Base-by-base conservation (phyloP, 2,888 invertebrate genomes). In the Rhamphomyia laevipes region DNA sequence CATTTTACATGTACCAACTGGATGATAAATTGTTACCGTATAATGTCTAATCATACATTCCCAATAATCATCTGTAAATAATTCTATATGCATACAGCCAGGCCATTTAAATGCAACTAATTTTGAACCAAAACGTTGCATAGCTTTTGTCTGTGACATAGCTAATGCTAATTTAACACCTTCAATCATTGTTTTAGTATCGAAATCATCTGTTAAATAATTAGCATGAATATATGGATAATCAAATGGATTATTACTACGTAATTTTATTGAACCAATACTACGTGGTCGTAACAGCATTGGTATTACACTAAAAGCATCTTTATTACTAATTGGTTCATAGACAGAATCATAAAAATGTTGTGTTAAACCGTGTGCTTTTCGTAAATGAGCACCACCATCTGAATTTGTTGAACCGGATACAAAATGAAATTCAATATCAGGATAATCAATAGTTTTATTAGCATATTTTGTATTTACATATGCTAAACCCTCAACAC, bases 171-270 rank as follows among this genome's bases (percentile, higher is more conserved):
- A 84, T 68, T 91, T 92, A 0, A 85, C 87, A 0, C 91, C 91
- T 70, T 91, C 91, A 0, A 91, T 74, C 38, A 92, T 67, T 0
- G 83, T 84, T 53, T 83, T 83, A 54, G 87, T 74, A 58, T 96
- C 96, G 53, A 79, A 73, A 17, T 86, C 80, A 48, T 90, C 86
- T 16, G 79, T 69, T 60, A 96, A 80, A 64, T 96, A 96, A 64
- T 95, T 95, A 0, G 95, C 91, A 59, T 91, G 85, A 48, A 96
- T 91, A 51, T 86, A 75, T 0, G 96, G 96, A 59, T 88, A 86
- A 50, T 90, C 86, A 57, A 84, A 82, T 0, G 95, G 94, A 67
- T 91, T 86, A 13, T 78, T 79, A 56, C 87, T 87, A 10, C 86
- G 77, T 17, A 97, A 67, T 57, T 82, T 85, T 21, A 97, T 82